Evolutionary conservation across 1,140 invertebrate genomes (phyloP), one percentile per base, ranked within the genome.

Genomic region (Heliconius nattereri): DNA sequence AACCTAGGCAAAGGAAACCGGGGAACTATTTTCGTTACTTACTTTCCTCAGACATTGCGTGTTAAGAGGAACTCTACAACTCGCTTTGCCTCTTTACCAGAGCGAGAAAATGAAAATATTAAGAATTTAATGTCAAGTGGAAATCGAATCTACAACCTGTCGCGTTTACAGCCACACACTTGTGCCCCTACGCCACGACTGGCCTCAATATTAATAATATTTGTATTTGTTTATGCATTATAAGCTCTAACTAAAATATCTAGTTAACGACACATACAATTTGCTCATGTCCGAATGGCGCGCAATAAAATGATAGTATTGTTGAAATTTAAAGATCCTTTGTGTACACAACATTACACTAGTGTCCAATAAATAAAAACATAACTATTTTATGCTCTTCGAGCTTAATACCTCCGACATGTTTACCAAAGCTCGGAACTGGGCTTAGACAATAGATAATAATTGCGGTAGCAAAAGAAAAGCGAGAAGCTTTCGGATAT

Each of bases 281-380:
- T 66, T 66, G 60, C 60, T 26, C 60, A 66, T 26, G 60, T 66
- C n/a, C 23, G 26, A 66, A 66, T 29, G 60, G 60, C 60, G 60
- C 5, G 60, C 60, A 66, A 66, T 75, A 37, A 75, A 52, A 75
- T 75, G 54, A 78, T 78, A 45, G 71, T 29, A 78, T 78, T 78
- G 77, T 78, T 74, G 73, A 78, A 78, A 66, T 49, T 79, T 75
- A 52, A 79, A 75, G 57, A 52, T 66, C 71, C 73, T 79, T 79
- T 79, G 78, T 79, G 29, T 71, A 11, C 35, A 19, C 20, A 74
- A 71, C 75, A 75, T 79, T 79, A 79, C 75, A 66, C 75, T 75
- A 60, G n/a, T 57, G 72, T 8, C 71, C 60, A 52, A 66, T 79
- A 45, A 35, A 73, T 75, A 75, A 60, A 75, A 79, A 29, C 60